Conservation (phyloP, 2,797 vertebrate species). For the Microctenopoma lineatum region DNA sequence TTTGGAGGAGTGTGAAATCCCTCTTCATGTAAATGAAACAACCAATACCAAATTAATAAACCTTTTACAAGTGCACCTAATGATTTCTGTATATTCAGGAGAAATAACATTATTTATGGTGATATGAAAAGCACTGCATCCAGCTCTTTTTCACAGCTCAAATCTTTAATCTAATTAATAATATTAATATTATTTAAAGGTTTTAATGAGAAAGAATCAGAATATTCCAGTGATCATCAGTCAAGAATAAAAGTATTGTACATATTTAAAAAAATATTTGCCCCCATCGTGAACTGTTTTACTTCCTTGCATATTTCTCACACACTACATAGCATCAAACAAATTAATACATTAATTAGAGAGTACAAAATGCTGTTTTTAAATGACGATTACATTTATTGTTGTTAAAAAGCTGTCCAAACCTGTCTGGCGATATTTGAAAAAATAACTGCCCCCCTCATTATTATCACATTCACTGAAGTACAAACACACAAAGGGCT, state of each 20-base stretch:
- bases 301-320: too few species aligned
- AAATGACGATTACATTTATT: too few species aligned
- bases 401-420: too few species aligned
- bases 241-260: constrained; percentile 63
- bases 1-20: constrained; percentile 67
- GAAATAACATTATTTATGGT: constrained; percentile 58
- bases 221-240: constrained; percentile 76
- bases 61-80: constrained; percentile 53
- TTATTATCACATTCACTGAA: constrained; percentile 47
- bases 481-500: constrained; percentile 53
- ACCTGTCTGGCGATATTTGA: too few species aligned
- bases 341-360: too few species aligned
- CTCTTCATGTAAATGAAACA: constrained; percentile 70
- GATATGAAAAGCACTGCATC: constrained; percentile 35
- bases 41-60: constrained; percentile 73
- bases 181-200: too few species aligned
- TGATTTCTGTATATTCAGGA: constrained; percentile 59
- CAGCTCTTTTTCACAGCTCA: constrained; percentile 52
- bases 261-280: too few species aligned
- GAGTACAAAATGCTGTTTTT: too few species aligned
- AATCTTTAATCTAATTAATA: neutral
- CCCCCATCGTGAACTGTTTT: too few species aligned
- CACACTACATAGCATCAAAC: too few species aligned
- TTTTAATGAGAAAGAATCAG: constrained; percentile 73
- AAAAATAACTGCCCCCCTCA: neutral